Evolutionary conservation across 2,888 invertebrate genomes (phyloP).

Genomic region (Ophion obscuratus): DNA sequence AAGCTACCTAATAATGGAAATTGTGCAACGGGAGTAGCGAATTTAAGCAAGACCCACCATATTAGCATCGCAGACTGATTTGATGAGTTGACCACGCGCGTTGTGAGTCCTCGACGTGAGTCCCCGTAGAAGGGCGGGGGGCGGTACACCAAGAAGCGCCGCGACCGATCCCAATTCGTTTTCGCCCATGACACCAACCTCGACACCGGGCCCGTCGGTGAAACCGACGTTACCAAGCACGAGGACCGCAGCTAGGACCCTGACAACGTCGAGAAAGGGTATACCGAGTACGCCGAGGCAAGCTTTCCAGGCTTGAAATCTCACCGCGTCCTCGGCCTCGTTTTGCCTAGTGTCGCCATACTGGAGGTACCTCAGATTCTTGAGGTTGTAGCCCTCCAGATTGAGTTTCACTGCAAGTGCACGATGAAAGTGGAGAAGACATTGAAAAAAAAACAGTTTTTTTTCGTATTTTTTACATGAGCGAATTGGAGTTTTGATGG

Average conservation of each 20-base stretch:
- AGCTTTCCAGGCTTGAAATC: conserved; percentile 97
- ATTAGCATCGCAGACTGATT: conserved; percentile 93
- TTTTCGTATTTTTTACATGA: neutral
- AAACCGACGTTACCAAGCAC: conserved; percentile 97
- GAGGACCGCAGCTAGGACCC: conserved; percentile 95
- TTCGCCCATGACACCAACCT: conserved; percentile 92
- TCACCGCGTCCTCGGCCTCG: conserved; percentile 89
- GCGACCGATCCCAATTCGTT: conserved; percentile 94
- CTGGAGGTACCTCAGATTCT: conserved; percentile 93
- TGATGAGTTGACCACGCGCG: conserved; percentile 91
- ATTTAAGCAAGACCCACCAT: conserved; percentile 85
- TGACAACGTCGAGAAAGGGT: conserved; percentile 96
- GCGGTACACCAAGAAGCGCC: conserved; percentile 91
- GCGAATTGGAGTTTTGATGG: too few relatives aligned
- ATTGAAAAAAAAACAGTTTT: neutral
- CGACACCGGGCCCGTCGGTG: conserved; percentile 90
- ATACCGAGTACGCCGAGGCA: conserved; percentile 96
- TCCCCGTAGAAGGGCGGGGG: conserved; percentile 91
- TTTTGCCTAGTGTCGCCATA: conserved; percentile 90
- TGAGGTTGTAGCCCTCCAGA: conserved; percentile 93
- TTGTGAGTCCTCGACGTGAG: conserved; percentile 93
- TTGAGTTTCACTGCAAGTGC: conserved; percentile 89
- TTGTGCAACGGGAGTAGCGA: too few relatives aligned
- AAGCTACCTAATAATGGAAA: too few relatives aligned
- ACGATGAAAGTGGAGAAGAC: neutral